Base-by-base conservation (phyloP, 2,797 vertebrate species). In the Melanotaenia nigrans region DNA sequence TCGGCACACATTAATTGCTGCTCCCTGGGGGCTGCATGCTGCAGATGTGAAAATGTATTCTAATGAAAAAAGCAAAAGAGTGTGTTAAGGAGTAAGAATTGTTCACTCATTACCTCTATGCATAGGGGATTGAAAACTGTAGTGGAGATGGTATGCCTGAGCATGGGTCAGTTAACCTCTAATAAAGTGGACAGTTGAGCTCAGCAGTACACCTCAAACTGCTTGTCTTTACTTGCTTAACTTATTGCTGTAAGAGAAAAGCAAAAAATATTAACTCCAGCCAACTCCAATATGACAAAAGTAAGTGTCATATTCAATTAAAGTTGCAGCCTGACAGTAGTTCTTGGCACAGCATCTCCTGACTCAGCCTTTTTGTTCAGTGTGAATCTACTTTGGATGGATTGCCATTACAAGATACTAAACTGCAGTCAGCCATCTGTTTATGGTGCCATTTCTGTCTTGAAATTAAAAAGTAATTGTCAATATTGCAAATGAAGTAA, bases 21-120 rank as follows among this genome's bases (percentile, higher is more conserved):
- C 32, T 84, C 78, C 70, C 78, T 36, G n/a, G 38, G 24, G 79
- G 64, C 63, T 72, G 67, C 24, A 2, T 22, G 69, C 38, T 32
- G 28, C 58, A 83, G 53, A 67, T 61, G 57, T 61, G 65, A 49
- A 68, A 57, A 70, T 40, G 4, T 63, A 62, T 74, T 60, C 38
- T 57, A 51, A 38, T 63, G 58, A 77, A 60, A 76, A 25, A 56
- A 60, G 72, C 25, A 62, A 68, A 32, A 61, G 49, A 35, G 60
- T 40, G 56, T 55, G 74, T 12, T 45, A 45, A 67, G 66, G 42
- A 74, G 24, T 33, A 77, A 61, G 42, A 77, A 11, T 65, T 33
- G 55, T 66, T 57, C 56, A 45, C 12, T 40, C 10, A 9, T 57
- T 24, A 30, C 45, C 18, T 58, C 12, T 25, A 25, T 9, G 54